Base-by-base conservation (phyloP, 2,797 vertebrate species). In the Crenuchus spilurus region DNA sequence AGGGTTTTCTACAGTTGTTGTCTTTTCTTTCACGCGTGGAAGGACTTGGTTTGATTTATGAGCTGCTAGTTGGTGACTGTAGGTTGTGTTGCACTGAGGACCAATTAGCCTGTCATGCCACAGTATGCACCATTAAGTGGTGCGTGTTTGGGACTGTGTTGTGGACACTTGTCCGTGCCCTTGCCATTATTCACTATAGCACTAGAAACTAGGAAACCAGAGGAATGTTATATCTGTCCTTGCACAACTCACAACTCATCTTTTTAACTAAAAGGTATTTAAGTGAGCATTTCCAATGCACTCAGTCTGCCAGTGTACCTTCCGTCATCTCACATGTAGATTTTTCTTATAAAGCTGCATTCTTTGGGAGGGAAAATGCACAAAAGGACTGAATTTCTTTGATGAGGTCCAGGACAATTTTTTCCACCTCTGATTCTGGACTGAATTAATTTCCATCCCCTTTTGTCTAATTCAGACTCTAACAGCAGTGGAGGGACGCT, bases 381-480 rank as follows among this genome's bases (percentile, higher is more conserved):
- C 64, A 30, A 67, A 39, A 55, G 22, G 62, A 76, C 55, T 70
- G 39, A 51, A 66, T 49, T 65, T 73, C 41, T 35, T 70, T 81
- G 71, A 83, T 72, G 42, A 55, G 70, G 64, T 75, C 63, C 62
- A 60, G 35, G 58, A 77, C 72, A 74, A 79, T 54, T 62, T 62
- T 66, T 22, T 80, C 79, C 61, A 74, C 72, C 31, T 42, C 52
- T 20, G 41, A 79, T 83, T 70, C 84, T 89, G 83, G 85, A 86
- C 85, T 72, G 44, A 74, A 85, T 84, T 82, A 63, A 84, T 87
- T 86, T 84, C 75, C 79, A 82, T 80, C 66, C 80, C n/a, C 30
- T 24, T 71, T 55, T 20, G 60, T 69, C 62, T 80, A 70, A 83
- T 84, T 79, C 64, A 6, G 35, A 67, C 75, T 82, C 69, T 63